These are phyloP conservation scores for Tanypteryx hageni DNA, from an alignment of 2,888 invertebrate genomes.

Conservation along the genomic window DNA sequence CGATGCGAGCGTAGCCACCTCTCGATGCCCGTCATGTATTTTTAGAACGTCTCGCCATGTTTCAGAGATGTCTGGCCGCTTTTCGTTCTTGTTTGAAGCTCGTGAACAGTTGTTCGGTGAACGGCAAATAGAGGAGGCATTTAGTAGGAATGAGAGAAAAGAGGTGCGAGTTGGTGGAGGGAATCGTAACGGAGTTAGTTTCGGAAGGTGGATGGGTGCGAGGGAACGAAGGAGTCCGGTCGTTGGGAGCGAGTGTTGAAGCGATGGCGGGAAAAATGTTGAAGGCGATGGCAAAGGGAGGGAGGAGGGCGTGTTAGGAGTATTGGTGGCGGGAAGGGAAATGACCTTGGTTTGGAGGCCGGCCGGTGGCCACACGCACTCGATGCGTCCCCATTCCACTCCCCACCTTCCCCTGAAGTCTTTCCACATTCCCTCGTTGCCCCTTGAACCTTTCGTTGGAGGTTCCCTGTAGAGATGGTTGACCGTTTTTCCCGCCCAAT, in stretches of 20 bases:
- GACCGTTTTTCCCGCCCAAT: constrained; percentile 52
- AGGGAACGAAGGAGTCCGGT: not conserved
- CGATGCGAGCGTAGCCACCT: constrained; percentile 53
- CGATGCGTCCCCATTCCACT: constrained; percentile 50
- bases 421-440: constrained; percentile 54
- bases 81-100: constrained; percentile 55
- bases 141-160: not conserved
- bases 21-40: constrained; percentile 55
- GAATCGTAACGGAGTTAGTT: constrained; percentile 16
- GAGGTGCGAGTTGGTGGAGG: not conserved
- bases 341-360: constrained; percentile 63
- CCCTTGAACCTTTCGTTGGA: constrained; percentile 45
- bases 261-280: constrained; percentile 60
- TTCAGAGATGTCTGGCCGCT: constrained; percentile 56
- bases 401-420: constrained; percentile 51
- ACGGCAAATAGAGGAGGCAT: not conserved
- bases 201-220: not conserved
- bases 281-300: constrained; percentile 2
- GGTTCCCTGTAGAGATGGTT: not conserved
- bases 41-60: constrained; percentile 64
- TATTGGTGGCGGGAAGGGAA: constrained; percentile 55
- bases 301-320: constrained; percentile 44
- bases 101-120: constrained; percentile 51
- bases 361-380: constrained; percentile 63
- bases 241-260: not conserved